Evolutionary conservation across 1,140 invertebrate genomes (phyloP).

Genomic region (Papilio aristodemus): DNA sequence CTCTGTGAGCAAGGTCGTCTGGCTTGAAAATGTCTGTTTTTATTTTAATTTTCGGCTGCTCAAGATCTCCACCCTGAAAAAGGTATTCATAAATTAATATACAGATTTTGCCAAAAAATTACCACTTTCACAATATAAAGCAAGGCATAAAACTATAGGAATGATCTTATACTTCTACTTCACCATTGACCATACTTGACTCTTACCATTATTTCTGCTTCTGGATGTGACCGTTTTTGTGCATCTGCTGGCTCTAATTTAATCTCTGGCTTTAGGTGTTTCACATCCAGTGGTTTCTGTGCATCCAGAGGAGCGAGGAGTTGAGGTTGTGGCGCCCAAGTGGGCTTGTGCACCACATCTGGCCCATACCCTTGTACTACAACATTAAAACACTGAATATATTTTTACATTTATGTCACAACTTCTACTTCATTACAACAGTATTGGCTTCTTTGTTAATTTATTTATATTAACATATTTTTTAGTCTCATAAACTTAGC

Average conservation of each 20-base stretch:
- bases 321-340: constrained; percentile 70
- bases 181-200: too few species aligned
- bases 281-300: constrained; percentile 68
- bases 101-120: constrained; percentile 16
- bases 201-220: constrained; percentile 71
- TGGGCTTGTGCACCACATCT: constrained; percentile 68
- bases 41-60: constrained; percentile 75
- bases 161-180: too few species aligned
- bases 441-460: too few species aligned
- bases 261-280: constrained; percentile 72
- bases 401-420: too few species aligned
- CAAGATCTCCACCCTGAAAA: constrained; percentile 60
- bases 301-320: constrained; percentile 62
- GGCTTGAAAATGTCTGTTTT: constrained; percentile 77
- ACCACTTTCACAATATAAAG: too few species aligned
- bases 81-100: constrained; percentile 25
- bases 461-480: too few species aligned
- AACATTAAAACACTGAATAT: constrained; percentile 25
- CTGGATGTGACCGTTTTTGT: constrained; percentile 69
- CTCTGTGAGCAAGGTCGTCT: constrained; percentile 63
- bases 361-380: constrained; percentile 67
- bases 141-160: too few species aligned
- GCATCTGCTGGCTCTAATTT: constrained; percentile 69
- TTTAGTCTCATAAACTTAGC: too few species aligned
- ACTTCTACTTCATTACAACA: too few species aligned